Conservation (phyloP, 1,140 invertebrate genomes). For the Anastrepha obliqua region DNA sequence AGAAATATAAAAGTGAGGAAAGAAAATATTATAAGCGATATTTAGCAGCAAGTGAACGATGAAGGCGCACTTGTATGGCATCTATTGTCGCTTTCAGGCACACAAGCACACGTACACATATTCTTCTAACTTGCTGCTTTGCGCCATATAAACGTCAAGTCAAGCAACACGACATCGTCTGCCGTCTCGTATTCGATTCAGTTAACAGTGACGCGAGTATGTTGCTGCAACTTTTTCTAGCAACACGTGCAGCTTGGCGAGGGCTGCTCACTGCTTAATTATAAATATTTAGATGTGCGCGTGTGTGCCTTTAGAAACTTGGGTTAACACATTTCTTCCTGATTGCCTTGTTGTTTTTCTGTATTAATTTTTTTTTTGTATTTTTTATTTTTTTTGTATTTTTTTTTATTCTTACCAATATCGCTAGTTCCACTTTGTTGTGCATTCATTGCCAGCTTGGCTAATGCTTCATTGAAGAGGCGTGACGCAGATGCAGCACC, state of each 20-base stretch:
- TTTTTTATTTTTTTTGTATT: constrained; percentile 35
- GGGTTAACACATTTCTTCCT: not conserved
- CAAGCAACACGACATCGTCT: not conserved
- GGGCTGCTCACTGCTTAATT: not conserved
- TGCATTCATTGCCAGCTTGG: constrained; percentile 88
- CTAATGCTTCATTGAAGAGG: constrained; percentile 90
- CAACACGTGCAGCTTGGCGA: not conserved
- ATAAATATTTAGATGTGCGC: not conserved
- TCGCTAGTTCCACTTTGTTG: constrained; percentile 92
- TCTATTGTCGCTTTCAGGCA: too few relatives aligned
- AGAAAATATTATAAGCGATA: not conserved
- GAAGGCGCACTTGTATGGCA: not conserved
- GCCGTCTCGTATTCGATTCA: not conserved
- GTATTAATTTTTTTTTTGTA: not conserved
- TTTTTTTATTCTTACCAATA: constrained; percentile 81
- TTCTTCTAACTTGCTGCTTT: too few relatives aligned
- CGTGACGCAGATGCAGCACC: constrained; percentile 90
- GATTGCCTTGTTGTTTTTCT: not conserved
- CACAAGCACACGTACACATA: too few relatives aligned
- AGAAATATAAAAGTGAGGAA: not conserved
- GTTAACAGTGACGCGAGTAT: not conserved
- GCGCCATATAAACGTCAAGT: too few relatives aligned
- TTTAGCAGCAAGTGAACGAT: not conserved
- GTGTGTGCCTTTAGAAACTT: not conserved
- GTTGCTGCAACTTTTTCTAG: not conserved